Evolutionary conservation across 2,888 invertebrate genomes (phyloP).

Genomic region (Leptinotarsa peninsularis): DNA sequence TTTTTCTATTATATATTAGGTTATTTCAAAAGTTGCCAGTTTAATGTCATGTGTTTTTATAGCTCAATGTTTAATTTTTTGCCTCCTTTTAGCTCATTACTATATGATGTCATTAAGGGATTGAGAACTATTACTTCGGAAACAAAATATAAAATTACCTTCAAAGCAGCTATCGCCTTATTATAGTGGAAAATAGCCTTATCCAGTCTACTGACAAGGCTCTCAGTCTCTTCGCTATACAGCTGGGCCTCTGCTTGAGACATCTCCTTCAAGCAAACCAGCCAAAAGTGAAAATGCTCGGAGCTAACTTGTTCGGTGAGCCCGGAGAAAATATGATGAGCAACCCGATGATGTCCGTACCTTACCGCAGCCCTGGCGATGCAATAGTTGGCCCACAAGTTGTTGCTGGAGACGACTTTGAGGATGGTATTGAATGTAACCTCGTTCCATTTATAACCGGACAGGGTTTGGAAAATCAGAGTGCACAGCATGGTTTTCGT

Average conservation of each 20-base stretch:
- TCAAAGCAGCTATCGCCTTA: slow-evolving; percentile 73
- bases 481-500: slow-evolving; percentile 84
- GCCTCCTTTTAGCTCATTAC: too few relatives aligned
- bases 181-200: slow-evolving; percentile 73
- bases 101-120: too few relatives aligned
- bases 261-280: slow-evolving; percentile 82
- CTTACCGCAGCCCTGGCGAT: slow-evolving; percentile 88
- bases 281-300: slow-evolving; percentile 90
- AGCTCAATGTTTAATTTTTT: too few relatives aligned
- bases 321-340: slow-evolving; percentile 69
- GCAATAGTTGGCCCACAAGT: slow-evolving; percentile 88
- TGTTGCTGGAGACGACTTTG: slow-evolving; percentile 67
- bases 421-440: slow-evolving; percentile 72
- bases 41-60: too few relatives aligned
- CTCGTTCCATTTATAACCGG: slow-evolving; percentile 76
- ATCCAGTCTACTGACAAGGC: slow-evolving; percentile 68
- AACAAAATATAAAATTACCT: slow-evolving; percentile 59
- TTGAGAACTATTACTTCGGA: too few relatives aligned
- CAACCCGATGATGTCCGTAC: slow-evolving; percentile 76
- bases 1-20: too few relatives aligned
- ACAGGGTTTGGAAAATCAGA: slow-evolving; percentile 83
- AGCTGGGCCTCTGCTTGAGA: slow-evolving; percentile 80
- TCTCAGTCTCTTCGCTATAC: slow-evolving; percentile 61
- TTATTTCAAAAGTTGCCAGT: too few relatives aligned
- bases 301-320: slow-evolving; percentile 76